Evolutionary conservation across 2,113 vertebrate species (phyloP).

Genomic region (Dipodomys stephensi): DNA sequence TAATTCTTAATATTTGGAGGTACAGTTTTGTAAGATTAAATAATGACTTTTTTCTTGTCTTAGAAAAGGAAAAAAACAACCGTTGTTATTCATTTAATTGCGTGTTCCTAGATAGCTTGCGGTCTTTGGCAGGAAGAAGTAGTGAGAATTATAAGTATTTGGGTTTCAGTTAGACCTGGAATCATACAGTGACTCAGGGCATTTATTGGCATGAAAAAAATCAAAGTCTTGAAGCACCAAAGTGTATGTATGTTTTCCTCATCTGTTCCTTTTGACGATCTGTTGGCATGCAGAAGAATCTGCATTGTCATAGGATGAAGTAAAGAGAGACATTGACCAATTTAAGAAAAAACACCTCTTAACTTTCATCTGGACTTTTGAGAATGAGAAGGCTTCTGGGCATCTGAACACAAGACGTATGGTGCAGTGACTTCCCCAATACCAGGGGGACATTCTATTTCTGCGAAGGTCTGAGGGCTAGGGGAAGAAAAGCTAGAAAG

Average conservation of each 20-base stretch:
- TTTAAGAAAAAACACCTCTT: background rate
- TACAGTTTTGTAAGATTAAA: background rate
- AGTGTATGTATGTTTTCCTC: background rate
- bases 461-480: background rate
- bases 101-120: constrained; percentile 57
- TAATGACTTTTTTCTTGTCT: background rate
- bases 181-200: background rate
- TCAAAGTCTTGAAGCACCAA: background rate
- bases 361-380: background rate
- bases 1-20: constrained; percentile 1
- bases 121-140: constrained; percentile 22
- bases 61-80: background rate
- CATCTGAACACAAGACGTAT: no score
- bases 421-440: no score
- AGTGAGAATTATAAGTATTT: background rate
- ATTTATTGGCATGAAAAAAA: background rate
- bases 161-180: background rate
- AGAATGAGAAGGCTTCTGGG: background rate
- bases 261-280: background rate
- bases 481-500: background rate
- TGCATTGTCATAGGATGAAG: background rate
- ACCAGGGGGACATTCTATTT: rapidly evolving
- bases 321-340: background rate
- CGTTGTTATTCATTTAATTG: constrained; percentile 44
- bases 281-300: background rate